Conservation (phyloP, 2,113 vertebrate genomes). For the Forbesichthys papilliferus region DNA sequence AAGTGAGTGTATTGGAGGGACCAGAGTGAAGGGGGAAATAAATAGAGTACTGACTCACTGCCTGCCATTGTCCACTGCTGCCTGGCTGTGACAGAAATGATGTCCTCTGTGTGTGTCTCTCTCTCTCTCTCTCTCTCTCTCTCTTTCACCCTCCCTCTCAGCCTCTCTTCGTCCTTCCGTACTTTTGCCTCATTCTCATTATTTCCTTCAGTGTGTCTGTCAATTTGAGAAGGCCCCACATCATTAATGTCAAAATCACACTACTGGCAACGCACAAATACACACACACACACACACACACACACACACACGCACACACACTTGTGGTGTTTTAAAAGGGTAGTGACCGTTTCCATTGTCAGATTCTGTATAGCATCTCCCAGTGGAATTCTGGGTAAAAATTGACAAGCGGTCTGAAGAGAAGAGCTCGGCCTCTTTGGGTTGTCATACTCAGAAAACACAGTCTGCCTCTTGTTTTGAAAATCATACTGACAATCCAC, state of each 20-base stretch:
- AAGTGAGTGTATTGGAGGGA: neutral
- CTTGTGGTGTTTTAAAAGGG: slow-evolving; percentile 43
- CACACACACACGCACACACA: slow-evolving; percentile 35
- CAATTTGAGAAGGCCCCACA: slow-evolving; percentile 56
- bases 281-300: slow-evolving; percentile 10
- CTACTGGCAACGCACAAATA: slow-evolving; percentile 39
- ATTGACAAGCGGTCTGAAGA: slow-evolving; percentile 42
- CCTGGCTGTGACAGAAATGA: slow-evolving; percentile 12
- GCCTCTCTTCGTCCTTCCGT: slow-evolving; percentile 12
- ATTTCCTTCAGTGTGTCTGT: slow-evolving; percentile 44
- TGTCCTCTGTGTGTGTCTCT: neutral
- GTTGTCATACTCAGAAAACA: slow-evolving; percentile 43
- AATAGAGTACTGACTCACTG: slow-evolving; percentile 5
- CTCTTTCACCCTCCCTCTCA: neutral
- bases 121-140: slow-evolving; percentile 8
- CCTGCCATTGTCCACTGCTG: slow-evolving; percentile 21
- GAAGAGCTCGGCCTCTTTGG: slow-evolving; percentile 41
- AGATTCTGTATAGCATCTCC: slow-evolving; percentile 38
- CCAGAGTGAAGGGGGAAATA: neutral
- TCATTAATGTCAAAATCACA: slow-evolving; percentile 63
- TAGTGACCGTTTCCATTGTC: slow-evolving; percentile 25
- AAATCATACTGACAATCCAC: neutral
- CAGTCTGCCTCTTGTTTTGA: slow-evolving; percentile 16
- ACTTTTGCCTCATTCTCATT: slow-evolving; percentile 30
- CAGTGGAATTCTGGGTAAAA: slow-evolving; percentile 49